Evolutionary conservation across 2,113 vertebrate genomes (phyloP).

Genomic region (Arizona elegans): DNA sequence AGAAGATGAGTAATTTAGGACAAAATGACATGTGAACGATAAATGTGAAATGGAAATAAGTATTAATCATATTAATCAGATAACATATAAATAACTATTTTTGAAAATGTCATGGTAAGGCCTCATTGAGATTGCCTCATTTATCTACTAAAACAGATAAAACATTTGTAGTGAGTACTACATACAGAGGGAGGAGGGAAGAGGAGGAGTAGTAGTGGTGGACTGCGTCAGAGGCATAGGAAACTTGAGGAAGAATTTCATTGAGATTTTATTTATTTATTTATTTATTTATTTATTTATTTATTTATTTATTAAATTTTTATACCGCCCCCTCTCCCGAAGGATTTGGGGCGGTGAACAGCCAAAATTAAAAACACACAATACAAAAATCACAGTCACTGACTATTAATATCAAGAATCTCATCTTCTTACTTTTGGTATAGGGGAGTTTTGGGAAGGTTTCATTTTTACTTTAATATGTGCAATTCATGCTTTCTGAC

Average conservation of each 20-base stretch:
- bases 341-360: no score
- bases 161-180: no score
- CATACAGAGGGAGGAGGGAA: not conserved
- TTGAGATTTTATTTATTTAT: not conserved
- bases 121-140: constrained; percentile 12
- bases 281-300: no score
- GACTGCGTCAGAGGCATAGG: not conserved
- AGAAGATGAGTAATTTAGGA: constrained; percentile 45
- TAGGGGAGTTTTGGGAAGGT: not conserved
- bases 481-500: not conserved
- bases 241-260: not conserved
- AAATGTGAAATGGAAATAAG: constrained; percentile 19
- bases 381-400: not conserved
- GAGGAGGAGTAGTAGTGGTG: not conserved
- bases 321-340: no score
- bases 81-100: constrained; percentile 13
- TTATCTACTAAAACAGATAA: not conserved
- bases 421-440: not conserved
- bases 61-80: constrained; percentile 24
- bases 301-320: no score
- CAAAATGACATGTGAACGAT: constrained; percentile 46
- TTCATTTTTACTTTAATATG: not conserved
- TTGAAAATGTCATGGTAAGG: constrained; percentile 19
- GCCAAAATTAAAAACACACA: no score
- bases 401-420: not conserved